Percentiles rank a stretch among this genome's conserved stretches.
Conservation (phyloP, 2,888 invertebrate species). For the Pseudococcus viburni region DNA sequence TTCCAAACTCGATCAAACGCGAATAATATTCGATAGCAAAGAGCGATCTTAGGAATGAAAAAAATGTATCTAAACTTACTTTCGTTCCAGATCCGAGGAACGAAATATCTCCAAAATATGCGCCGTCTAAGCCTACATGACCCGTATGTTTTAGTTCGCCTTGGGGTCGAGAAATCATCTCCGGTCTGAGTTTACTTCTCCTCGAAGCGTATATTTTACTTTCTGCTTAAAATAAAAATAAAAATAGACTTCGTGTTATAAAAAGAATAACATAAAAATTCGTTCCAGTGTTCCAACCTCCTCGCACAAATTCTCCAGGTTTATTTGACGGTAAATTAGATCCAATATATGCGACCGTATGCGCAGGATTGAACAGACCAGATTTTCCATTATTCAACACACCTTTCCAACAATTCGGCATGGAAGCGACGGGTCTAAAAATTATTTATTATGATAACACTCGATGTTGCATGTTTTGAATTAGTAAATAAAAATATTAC, state of each 20-base stretch:
- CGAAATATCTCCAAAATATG: conserved; percentile 94
- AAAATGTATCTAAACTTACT: conserved; percentile 67
- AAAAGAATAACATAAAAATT: not conserved
- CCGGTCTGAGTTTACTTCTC: conserved; percentile 78
- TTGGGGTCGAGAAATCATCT: conserved; percentile 97
- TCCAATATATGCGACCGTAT: conserved; percentile 89
- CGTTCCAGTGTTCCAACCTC: conserved; percentile 69
- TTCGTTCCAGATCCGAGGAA: conserved; percentile 75
- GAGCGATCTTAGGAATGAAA: not conserved
- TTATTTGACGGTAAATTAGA: conserved; percentile 80
- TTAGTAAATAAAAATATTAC: conserved; percentile 58
- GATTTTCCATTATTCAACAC: conserved; percentile 89
- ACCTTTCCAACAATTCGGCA: conserved; percentile 85
- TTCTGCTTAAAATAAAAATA: conserved; percentile 71
- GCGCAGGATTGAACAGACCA: conserved; percentile 92
- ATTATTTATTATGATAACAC: not conserved
- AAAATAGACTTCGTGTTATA: not conserved
- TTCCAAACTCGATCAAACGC: no score
- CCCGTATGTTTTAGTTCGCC: conserved; percentile 96
- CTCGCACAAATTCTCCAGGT: conserved; percentile 73
- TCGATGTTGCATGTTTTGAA: not conserved
- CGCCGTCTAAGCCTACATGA: conserved; percentile 97
- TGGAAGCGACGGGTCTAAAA: conserved; percentile 75
- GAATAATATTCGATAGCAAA: no score
- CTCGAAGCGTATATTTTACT: conserved; percentile 75